Evolutionary conservation across 2,797 vertebrate species (phyloP).

Genomic region (Syncerus caffer): DNA sequence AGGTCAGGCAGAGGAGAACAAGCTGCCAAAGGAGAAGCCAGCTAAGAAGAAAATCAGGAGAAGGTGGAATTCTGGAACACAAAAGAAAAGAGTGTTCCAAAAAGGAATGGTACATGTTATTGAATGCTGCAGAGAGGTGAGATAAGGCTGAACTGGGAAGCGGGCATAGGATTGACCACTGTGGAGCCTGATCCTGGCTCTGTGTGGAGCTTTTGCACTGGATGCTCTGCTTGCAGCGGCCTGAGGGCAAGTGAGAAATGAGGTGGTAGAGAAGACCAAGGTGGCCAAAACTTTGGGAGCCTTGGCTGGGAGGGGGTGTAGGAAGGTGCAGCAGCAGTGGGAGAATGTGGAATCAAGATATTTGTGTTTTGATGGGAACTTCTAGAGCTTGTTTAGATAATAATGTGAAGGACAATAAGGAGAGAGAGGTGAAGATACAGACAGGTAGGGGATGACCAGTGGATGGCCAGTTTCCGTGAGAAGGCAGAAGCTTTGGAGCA

Average conservation of each 20-base stretch:
- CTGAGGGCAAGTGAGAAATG: not conserved
- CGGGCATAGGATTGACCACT: not conserved
- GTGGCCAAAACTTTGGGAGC: not conserved
- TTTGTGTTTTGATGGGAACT: slow-evolving; percentile 11
- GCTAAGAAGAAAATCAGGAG: slow-evolving; percentile 37
- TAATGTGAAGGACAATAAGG: not conserved
- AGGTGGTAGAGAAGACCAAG: not conserved
- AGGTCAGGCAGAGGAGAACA: slow-evolving; percentile 39
- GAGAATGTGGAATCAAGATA: not conserved
- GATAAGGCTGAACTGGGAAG: not conserved
- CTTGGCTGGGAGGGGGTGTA: not conserved
- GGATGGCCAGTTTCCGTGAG: not conserved
- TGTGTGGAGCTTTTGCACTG: not conserved
- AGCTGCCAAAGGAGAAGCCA: slow-evolving; percentile 47
- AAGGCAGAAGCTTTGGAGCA: not conserved
- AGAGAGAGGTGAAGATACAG: not conserved
- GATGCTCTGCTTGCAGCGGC: not conserved
- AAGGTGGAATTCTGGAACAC: slow-evolving; percentile 22
- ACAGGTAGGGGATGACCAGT: not conserved
- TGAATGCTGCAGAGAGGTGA: not conserved
- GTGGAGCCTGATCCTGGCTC: not conserved
- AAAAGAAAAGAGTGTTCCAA: not conserved
- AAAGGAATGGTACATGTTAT: not conserved
- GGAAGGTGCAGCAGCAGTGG: not conserved
- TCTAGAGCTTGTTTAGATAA: not conserved